phyloP scores from a whole-genome alignment of 2,797 vertebrate genomes.

The Squalus acanthias region DNA sequence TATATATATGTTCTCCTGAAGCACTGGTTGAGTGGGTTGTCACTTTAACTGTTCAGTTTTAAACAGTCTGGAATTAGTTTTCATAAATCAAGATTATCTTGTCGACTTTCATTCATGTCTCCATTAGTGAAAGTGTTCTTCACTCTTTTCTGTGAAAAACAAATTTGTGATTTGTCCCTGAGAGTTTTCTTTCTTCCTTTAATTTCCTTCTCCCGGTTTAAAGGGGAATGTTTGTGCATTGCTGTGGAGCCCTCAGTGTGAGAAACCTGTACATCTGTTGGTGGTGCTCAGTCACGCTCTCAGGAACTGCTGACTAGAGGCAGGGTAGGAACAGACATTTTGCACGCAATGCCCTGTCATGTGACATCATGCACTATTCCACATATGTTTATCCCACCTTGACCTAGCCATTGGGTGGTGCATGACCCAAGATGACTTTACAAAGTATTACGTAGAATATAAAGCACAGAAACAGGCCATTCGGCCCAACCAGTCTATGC shows the following conservation, averaged over 20 bases:
- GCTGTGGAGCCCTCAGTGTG: background rate
- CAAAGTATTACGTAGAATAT: background rate
- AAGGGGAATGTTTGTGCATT: background rate
- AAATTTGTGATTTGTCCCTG: background rate
- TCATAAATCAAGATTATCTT: slow-evolving; percentile 26
- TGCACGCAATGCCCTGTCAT: background rate
- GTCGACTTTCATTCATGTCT: slow-evolving; percentile 7
- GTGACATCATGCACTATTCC: background rate
- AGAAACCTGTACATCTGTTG: too few species aligned
- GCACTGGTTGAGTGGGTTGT: slow-evolving; percentile 2
- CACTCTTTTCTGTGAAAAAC: background rate
- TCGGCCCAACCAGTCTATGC: background rate
- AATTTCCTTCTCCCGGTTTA: background rate
- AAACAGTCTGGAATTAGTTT: slow-evolving; percentile 11
- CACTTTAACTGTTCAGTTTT: background rate
- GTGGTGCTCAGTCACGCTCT: background rate
- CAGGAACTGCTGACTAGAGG: too few species aligned
- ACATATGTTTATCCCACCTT: background rate
- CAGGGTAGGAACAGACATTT: background rate
- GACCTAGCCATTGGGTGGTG: background rate
- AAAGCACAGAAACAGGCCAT: background rate
- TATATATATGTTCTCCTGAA: background rate
- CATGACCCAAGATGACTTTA: background rate
- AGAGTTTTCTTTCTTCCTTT: background rate
- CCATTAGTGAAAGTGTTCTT: background rate